Evolutionary conservation across 2,113 vertebrate genomes (phyloP), one percentile per base, ranked within the genome.

Genomic region (Ifrita kowaldi): DNA sequence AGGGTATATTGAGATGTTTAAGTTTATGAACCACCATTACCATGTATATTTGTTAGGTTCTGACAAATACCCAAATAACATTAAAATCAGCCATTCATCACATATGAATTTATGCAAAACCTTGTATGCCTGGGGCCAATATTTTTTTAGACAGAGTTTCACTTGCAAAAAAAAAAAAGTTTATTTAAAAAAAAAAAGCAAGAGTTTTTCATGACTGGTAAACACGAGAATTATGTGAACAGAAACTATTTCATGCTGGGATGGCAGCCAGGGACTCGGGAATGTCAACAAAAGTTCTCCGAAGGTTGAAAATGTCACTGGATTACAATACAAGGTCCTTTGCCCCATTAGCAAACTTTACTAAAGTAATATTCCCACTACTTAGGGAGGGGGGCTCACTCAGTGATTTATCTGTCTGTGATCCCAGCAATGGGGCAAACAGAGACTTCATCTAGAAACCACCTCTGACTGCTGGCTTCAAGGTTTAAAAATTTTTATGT

Each of bases 51-150:
- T 98, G 97, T 98, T 98, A 98, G 97, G 94, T 97, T 98, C 98
- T 98, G 97, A 98, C 97, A 98, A 98, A 98, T 98, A 97, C 97
- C 97, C 98, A 98, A 98, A 98, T 98, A 98, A 97, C 97, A 97
- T 98, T 98, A 98, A 98, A 98, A 98, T 98, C 98, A 97, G 95
- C 98, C 97, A 98, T 98, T 98, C 98, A 98, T 98, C 98, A 98
- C 98, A 97, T 97, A 98, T 96, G 98, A 98, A 98, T 98, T 98
- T 98, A 98, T 98, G 98, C 98, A 98, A 98, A 98, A 98, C 96
- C 96, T 97, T 95, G 96, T 97, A 87, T 93, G 98, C 98, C 97
- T 97, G 96, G 96, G 97, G 98, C 98, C 98, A 98, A 98, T 98
- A 97, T 97, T 98, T 98, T 98, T 98, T 98, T 98, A 98, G 97